phyloP scores from a whole-genome alignment of 2,888 invertebrate genomes.

The Drosophila trichaetosa region DNA sequence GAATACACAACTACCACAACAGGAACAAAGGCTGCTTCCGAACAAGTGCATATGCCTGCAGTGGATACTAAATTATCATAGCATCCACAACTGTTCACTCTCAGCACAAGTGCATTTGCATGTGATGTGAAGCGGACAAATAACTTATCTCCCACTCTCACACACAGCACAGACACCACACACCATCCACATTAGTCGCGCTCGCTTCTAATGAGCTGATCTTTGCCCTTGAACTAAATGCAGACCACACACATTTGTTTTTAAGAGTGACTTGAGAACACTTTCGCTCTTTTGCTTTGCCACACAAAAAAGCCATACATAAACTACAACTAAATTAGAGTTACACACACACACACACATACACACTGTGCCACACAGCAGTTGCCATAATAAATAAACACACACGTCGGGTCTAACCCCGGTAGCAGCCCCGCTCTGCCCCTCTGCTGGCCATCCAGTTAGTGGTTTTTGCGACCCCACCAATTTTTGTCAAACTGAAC shows the following conservation, averaged over 20 bases:
- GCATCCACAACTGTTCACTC: not conserved
- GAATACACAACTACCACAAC: not conserved
- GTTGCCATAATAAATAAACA: conserved; percentile 71
- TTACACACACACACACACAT: conserved; percentile 19
- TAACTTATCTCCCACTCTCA: not conserved
- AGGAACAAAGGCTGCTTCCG: not conserved
- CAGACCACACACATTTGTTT: conserved; percentile 4
- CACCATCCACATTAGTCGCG: conserved; percentile 1
- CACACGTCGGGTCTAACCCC: conserved; percentile 49
- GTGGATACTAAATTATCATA: not conserved
- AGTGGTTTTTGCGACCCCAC: conserved; percentile 55
- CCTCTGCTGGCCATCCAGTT: conserved; percentile 8
- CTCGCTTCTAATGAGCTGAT: conserved; percentile 1
- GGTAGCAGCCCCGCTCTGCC: conserved; percentile 17
- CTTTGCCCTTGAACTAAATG: conserved; percentile 5
- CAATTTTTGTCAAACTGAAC: conserved; percentile 84
- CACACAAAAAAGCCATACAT: conserved; percentile 4
- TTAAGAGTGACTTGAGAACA: conserved; percentile 7
- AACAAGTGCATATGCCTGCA: not conserved
- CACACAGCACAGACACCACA: not conserved
- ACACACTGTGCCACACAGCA: conserved; percentile 42
- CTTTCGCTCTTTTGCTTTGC: not conserved
- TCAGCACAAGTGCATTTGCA: not conserved
- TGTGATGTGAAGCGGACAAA: not conserved
- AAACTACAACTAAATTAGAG: conserved; percentile 19